Evolutionary conservation across 2,888 invertebrate genomes (phyloP), one percentile per base, ranked within the genome.

Genomic region (Hirtodrosophila alboralis): DNA sequence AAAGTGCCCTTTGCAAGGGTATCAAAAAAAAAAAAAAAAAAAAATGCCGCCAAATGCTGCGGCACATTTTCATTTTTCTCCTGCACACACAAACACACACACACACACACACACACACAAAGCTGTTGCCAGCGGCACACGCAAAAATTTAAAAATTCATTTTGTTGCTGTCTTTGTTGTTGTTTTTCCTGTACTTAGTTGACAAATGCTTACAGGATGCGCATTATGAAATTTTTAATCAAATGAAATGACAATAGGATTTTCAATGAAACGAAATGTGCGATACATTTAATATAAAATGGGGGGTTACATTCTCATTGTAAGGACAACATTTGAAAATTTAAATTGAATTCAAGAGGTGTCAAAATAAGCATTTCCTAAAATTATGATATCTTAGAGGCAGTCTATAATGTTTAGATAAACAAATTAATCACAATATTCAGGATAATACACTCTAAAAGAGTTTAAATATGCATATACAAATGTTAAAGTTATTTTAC

Each of bases 191-290:
- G 56, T 43, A 30, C 48, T 63, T 63, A 63, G 75, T 54, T 75
- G 74, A 67, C 70, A 81, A 78, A 75, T 61, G 65, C 43, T 45
- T 57, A 12, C 57, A 59, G 72, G 61, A 58, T 62, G 62, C 57
- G 73, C 68, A 63, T 83, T 79, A 79, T 76, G 71, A 74, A 74
- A 79, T 79, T 74, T 83, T 76, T 79, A 83, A 79, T 77, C 75
- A 84, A 79, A 79, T 79, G 51, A 83, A 79, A 79, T 72, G 75
- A 79, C 80, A 76, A 79, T 70, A 63, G 61, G 69, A 78, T 78
- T 71, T 59, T 61, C 53, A 68, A 44, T 68, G 59, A 44, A 71
- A 77, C 54, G 51, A 76, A 71, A 71, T 53, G 60, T 56, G 14
- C 8, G 10, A 14, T 40, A 37, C 36, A 47, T 13, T 26, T 13